phyloP scores from a whole-genome alignment of 2,888 invertebrate species.

The Sabellastarte sp. region DNA sequence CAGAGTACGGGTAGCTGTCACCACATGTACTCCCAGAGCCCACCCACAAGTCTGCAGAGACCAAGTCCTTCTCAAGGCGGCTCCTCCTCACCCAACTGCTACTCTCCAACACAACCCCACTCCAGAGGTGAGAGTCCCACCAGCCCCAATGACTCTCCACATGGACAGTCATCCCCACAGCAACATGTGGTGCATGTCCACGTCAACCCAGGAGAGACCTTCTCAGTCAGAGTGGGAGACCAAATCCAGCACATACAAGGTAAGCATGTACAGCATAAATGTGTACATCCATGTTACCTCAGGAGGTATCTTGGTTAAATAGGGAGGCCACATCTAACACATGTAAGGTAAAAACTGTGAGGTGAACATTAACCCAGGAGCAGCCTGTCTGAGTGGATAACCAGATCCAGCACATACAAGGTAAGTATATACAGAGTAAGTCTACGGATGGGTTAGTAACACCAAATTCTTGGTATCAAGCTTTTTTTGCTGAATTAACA shows the following conservation, averaged over 20 bases:
- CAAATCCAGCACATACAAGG: conserved; percentile 75
- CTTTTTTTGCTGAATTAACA: too few species aligned
- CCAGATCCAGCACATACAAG: conserved; percentile 74
- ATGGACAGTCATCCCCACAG: not conserved
- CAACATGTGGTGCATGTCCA: conserved; percentile 74
- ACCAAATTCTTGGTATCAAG: too few species aligned
- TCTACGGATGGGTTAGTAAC: too few species aligned
- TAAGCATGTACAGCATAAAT: conserved; percentile 60
- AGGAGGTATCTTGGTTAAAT: too few species aligned
- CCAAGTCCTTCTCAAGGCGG: conserved; percentile 2
- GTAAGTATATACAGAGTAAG: conserved; percentile 63
- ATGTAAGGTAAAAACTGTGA: too few species aligned
- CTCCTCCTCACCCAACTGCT: conserved; percentile 13
- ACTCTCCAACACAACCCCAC: conserved; percentile 9
- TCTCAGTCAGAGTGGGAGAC: conserved; percentile 74
- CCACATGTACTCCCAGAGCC: not conserved
- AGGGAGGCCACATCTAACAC: too few species aligned
- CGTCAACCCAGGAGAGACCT: conserved; percentile 75
- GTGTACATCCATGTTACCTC: too few species aligned
- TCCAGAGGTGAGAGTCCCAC: conserved; percentile 5
- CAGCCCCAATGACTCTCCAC: conserved; percentile 13
- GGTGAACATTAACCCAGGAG: conserved; percentile 77
- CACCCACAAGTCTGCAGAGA: not conserved
- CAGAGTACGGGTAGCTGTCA: not conserved
- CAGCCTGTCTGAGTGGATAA: conserved; percentile 75